A percentile compares a stretch with the other conserved stretches of the same genome.
Evolutionary conservation across 2,888 invertebrate genomes (phyloP).

Genomic region (Gastrophysa polygoni): DNA sequence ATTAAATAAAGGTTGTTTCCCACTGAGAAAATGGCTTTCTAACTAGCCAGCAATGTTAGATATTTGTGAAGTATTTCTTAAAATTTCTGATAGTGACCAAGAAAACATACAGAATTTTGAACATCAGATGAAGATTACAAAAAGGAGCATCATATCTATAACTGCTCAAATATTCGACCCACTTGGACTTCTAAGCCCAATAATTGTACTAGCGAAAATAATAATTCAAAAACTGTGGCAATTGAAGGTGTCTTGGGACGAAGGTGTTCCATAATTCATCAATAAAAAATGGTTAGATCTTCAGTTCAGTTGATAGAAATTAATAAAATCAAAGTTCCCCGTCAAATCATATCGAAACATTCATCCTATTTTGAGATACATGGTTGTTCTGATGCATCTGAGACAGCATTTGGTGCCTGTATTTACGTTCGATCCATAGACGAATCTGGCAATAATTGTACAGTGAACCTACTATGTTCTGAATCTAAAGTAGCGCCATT

Average conservation of each 20-base stretch:
- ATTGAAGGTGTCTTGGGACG: not conserved
- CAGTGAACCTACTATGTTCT: slow-evolving; percentile 12
- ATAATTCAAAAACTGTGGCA: not conserved
- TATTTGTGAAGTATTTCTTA: too few relatives aligned
- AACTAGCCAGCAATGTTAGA: too few relatives aligned
- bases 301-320: too few relatives aligned
- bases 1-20: too few relatives aligned
- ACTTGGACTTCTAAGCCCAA: not conserved
- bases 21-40: too few relatives aligned
- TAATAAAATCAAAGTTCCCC: too few relatives aligned
- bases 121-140: too few relatives aligned
- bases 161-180: not conserved
- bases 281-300: too few relatives aligned
- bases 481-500: slow-evolving; percentile 24
- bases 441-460: not conserved
- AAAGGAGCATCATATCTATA: too few relatives aligned
- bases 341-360: slow-evolving; percentile 1
- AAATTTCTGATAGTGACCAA: too few relatives aligned
- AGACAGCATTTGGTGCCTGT: slow-evolving; percentile 26
- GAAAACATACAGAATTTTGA: too few relatives aligned
- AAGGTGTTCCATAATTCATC: not conserved
- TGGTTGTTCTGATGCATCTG: slow-evolving; percentile 22
- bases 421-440: slow-evolving; percentile 22
- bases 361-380: slow-evolving; percentile 20
- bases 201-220: not conserved